Evolutionary conservation across 1,140 invertebrate genomes (phyloP).

Genomic region (Sarcophaga bullata): DNA sequence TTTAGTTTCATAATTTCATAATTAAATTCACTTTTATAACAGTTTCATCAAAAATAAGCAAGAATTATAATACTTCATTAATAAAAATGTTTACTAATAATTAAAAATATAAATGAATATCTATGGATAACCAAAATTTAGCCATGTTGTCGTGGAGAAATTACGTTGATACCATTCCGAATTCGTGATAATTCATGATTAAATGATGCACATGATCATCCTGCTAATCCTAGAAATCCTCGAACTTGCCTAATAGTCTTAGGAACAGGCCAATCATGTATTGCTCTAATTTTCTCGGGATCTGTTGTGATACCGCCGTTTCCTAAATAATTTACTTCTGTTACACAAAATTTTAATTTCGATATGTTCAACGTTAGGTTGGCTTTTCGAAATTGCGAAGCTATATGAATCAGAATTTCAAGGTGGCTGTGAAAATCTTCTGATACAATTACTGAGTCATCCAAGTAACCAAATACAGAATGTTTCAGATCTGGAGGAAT

Average conservation of each 20-base stretch:
- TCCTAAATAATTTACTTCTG: constrained; percentile 47
- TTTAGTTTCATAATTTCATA: no score
- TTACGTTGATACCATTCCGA: no score
- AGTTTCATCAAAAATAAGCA: no score
- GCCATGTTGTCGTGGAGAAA: no score
- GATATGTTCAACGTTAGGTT: constrained; percentile 66
- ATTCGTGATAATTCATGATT: no score
- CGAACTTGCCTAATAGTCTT: constrained; percentile 45
- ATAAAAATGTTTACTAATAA: no score
- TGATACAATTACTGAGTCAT: constrained; percentile 42
- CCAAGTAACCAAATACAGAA: constrained; percentile 46
- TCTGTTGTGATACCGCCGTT: constrained; percentile 46
- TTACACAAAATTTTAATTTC: constrained; percentile 65
- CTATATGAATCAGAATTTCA: constrained; percentile 55
- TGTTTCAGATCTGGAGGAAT: constrained; percentile 61
- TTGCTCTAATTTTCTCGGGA: constrained; percentile 48
- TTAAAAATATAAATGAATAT: no score
- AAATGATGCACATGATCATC: no score
- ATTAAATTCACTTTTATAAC: no score
- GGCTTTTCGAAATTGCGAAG: constrained; percentile 57
- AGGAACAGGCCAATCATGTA: constrained; percentile 46
- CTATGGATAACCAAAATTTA: no score
- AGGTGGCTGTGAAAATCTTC: constrained; percentile 62
- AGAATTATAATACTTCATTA: no score
- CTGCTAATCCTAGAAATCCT: constrained; percentile 44